Percentiles rank a stretch among this genome's conserved stretches.
phyloP scores from a whole-genome alignment of 2,888 invertebrate species.

The Ptychoptera albimana region DNA sequence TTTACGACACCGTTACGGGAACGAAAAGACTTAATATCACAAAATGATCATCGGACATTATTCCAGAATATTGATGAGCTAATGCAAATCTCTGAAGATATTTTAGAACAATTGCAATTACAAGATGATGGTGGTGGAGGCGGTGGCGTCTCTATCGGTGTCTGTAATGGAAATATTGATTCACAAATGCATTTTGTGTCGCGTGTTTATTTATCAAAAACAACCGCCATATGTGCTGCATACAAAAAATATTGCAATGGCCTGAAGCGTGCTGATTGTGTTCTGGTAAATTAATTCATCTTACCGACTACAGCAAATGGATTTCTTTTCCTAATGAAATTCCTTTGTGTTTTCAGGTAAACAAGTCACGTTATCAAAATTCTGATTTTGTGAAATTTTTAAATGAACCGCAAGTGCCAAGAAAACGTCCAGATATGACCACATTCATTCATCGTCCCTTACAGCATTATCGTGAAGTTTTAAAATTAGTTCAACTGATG shows the following conservation, averaged over 20 bases:
- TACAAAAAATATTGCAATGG: conserved; percentile 74
- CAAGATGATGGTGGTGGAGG: conserved; percentile 40
- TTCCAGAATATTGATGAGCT: conserved; percentile 80
- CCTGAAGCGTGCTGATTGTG: conserved; percentile 70
- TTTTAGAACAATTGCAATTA: conserved; percentile 49
- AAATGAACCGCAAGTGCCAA: conserved; percentile 64
- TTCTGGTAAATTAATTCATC: conserved; percentile 40
- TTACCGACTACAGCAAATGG: too few species aligned
- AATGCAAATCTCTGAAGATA: conserved; percentile 54
- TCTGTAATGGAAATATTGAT: conserved; percentile 30
- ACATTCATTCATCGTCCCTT: conserved; percentile 70
- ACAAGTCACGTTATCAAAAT: conserved; percentile 55
- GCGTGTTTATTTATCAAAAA: conserved; percentile 55
- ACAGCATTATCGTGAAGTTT: conserved; percentile 57
- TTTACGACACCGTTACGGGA: conserved; percentile 62
- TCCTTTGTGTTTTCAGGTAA: conserved; percentile 32
- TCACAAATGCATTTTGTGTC: conserved; percentile 48
- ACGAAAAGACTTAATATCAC: conserved; percentile 57
- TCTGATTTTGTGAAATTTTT: conserved; percentile 67
- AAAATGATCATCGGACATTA: conserved; percentile 58
- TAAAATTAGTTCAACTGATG: conserved; percentile 41
- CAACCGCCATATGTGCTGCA: conserved; percentile 55
- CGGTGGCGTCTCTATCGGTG: too few species aligned
- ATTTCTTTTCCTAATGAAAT: not conserved
- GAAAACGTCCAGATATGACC: conserved; percentile 69